Base-by-base conservation (phyloP, 2,797 vertebrate species). In the Gephyroberyx darwinii region DNA sequence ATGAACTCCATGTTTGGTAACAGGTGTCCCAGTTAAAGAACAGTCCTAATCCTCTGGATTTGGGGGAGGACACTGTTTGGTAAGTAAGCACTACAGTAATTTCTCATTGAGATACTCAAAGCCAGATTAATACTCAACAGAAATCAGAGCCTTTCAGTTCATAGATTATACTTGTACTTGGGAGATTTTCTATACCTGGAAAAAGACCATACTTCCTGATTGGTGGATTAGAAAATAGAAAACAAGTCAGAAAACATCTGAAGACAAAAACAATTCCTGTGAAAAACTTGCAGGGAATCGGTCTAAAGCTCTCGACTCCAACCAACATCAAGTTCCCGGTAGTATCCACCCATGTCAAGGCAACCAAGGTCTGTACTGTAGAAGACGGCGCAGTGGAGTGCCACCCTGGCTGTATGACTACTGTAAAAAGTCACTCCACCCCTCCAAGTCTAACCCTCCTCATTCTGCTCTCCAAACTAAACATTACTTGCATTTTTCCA, bases 401-500 rank as follows among this genome's bases (percentile, higher is more conserved):
- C 82, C 84, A 78, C 71, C 66, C 62, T 85, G 78, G 67, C 67
- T 16, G 33, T 72, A 68, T 65, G 74, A 86, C 70, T 55, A 57
- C 30, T 80, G 84, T 45, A 69, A 75, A 80, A 72, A 77, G 64
- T 65, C 12, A 65, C 78, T 70, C 80, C 80, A 56, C 60, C 69
- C 60, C 70, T 67, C 33, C 10, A 20, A 77, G 48, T 61, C 62
- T 2, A 75, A 56, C 56, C 55, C 59, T 61, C 75, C 65, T 55
- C 19, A 69, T 79, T 80, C 66, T 65, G 52, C 63, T 65, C 63
- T 83, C 81, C 88, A 86, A 87, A 78, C 76, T 75, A 87, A 89
- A 88, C 83, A 87, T 84, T 81, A 76, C 90, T 82, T 63, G 84
- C 89, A 90, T 92, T 90, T 92, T 93, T 91, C 89, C 90, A 80